A percentile compares a stretch with the other conserved stretches of the same genome.
Conservation (phyloP, 2,888 invertebrate genomes). For the Gisinianus flammeolus region DNA sequence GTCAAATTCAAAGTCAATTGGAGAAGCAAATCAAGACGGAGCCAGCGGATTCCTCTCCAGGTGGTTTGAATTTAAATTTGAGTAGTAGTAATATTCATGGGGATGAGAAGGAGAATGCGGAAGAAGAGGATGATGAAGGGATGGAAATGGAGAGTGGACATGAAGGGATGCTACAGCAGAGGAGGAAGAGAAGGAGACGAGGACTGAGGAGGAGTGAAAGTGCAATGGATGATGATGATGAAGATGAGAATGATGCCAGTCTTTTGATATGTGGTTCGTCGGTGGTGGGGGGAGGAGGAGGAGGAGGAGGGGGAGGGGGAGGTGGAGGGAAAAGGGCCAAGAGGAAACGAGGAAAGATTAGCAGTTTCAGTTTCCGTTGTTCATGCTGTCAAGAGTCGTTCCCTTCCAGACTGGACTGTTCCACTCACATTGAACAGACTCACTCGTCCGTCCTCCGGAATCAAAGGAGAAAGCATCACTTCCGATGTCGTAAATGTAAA, state of each 20-base stretch:
- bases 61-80: neutral
- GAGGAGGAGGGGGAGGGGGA: neutral
- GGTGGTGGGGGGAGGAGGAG: neutral
- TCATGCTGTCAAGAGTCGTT: constrained; percentile 53
- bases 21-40: constrained; percentile 9
- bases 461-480: constrained; percentile 31
- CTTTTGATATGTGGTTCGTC: too few relatives aligned
- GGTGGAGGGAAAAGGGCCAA: neutral
- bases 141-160: too few relatives aligned
- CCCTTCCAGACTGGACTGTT: constrained; percentile 47
- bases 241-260: constrained; percentile 6
- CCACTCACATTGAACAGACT: constrained; percentile 51
- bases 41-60: neutral
- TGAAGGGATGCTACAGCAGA: too few relatives aligned
- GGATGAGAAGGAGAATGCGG: neutral
- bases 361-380: constrained; percentile 51
- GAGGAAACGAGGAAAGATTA: constrained; percentile 28
- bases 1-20: neutral
- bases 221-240: constrained; percentile 8
- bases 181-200: neutral
- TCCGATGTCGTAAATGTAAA: constrained; percentile 58
- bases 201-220: neutral
- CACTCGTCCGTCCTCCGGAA: constrained; percentile 28
- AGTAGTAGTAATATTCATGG: neutral
- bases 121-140: neutral